A percentile compares a stretch with the other conserved stretches of the same genome.
These are phyloP conservation scores for Pterois miles DNA, from an alignment of 2,797 vertebrate genomes.

Conservation along the genomic window DNA sequence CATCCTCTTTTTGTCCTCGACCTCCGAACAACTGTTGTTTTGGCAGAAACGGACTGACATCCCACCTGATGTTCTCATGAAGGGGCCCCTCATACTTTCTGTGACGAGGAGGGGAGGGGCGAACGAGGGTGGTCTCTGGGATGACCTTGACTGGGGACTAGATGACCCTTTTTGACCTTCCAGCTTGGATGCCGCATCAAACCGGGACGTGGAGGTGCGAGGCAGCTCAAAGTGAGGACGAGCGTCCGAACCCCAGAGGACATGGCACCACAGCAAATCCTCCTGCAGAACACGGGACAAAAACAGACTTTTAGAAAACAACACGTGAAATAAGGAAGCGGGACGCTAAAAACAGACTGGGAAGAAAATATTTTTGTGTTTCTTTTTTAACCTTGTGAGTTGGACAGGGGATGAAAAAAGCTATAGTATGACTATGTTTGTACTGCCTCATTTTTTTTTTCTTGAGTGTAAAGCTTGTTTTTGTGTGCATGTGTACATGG, in stretches of 20 bases:
- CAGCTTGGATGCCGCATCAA: conserved; percentile 26
- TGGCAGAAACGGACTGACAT: conserved; percentile 60
- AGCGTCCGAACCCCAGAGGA: conserved; percentile 36
- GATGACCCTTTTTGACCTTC: conserved; percentile 56
- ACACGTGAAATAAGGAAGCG: conserved; percentile 48
- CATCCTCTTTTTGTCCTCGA: conserved; percentile 58
- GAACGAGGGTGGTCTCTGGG: conserved; percentile 42
- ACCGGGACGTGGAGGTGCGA: conserved; percentile 4
- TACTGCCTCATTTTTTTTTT: conserved; percentile 40
- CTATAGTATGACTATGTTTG: conserved; percentile 65
- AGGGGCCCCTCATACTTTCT: conserved; percentile 47
- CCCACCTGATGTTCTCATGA: conserved; percentile 62
- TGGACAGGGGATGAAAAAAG: conserved; percentile 45
- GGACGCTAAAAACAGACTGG: conserved; percentile 48
- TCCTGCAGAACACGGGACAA: conserved; percentile 57
- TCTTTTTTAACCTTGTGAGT: conserved; percentile 71
- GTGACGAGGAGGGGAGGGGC: conserved; percentile 22
- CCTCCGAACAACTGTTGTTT: conserved; percentile 60
- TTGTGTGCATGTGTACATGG: conserved; percentile 37
- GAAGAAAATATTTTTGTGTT: conserved; percentile 78
- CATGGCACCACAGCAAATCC: conserved; percentile 45
- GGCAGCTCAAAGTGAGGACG: conserved; percentile 49
- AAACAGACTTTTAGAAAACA: conserved; percentile 36
- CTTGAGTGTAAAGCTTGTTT: conserved; percentile 32
- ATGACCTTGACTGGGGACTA: conserved; percentile 52